These are phyloP conservation scores for Tragelaphus strepsiceros DNA, from an alignment of 2,113 vertebrate species.

Conservation along the genomic window DNA sequence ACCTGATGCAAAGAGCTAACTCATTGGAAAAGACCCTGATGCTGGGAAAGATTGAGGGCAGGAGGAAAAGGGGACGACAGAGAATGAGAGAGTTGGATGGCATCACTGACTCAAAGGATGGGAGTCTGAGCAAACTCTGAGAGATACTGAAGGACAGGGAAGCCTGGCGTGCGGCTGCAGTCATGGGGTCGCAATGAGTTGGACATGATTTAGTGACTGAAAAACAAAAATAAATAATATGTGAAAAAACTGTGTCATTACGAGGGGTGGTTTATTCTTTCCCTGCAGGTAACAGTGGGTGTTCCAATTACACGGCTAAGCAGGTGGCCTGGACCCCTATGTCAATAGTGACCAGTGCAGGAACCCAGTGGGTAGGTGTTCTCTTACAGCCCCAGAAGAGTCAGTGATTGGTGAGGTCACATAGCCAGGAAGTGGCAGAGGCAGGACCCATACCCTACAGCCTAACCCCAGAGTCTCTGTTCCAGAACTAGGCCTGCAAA, in stretches of 20 bases:
- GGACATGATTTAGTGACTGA: neutral
- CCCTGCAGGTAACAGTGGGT: fast-evolving
- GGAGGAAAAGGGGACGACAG: neutral
- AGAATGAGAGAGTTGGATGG: neutral
- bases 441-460: neutral
- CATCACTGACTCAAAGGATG: neutral
- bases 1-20: neutral
- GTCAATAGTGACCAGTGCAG: neutral
- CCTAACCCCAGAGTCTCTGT: neutral
- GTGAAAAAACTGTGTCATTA: fast-evolving
- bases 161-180: fast-evolving
- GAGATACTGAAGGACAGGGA: neutral
- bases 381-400: neutral
- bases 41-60: neutral
- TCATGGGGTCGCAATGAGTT: neutral
- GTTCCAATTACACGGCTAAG: fast-evolving
- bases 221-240: neutral
- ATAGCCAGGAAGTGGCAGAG: neutral
- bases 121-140: neutral
- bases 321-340: neutral
- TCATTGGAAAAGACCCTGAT: neutral
- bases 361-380: fast-evolving
- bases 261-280: fast-evolving
- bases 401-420: neutral
- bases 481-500: neutral